Base-by-base conservation (phyloP, 2,888 invertebrate genomes). In the Eudasyphora cyanicolor region DNA sequence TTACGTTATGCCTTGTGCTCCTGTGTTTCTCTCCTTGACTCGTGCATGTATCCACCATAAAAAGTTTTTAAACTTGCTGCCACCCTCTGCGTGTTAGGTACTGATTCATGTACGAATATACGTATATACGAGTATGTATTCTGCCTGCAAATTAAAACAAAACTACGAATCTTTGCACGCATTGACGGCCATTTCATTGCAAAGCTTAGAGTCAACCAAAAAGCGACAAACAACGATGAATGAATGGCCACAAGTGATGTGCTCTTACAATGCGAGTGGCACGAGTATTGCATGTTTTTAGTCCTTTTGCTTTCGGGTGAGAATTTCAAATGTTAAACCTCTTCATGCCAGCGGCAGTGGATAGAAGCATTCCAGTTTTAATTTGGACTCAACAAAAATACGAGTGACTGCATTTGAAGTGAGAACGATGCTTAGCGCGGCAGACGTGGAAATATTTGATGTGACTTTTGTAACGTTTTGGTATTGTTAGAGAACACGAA, bases 1-100 rank as follows among this genome's bases (percentile, higher is more conserved):
- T n/a, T n/a, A n/a, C n/a, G n/a, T 73, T 74, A 62, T 57, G 60
- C 29, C 54, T 19, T 6, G 51, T 62, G 54, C 24, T 27, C 19
- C n/a, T n/a, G n/a, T n/a, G n/a, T n/a, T n/a, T 49, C 49, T 57
- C 19, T 7, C 4, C 45, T 5, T 45, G 45, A n/a, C n/a, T 45
- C 45, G 14, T 6, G 14, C 45, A 2, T n/a, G n/a, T n/a, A 14
- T 45, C 2, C n/a, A 45, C n/a, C 45, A n/a, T n/a, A 8, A 38
- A 32, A 8, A 8, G 32, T 6, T 32, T 32, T 4, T 32, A 8
- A 32, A 32, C 32, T 32, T 32, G 5, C 32, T 6, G 4, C 32
- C 32, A 32, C 32, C 32, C 32, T 32, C 32, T n/a, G 32, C 4
- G 32, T 32, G 32, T 32, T n/a, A n/a, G n/a, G n/a, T n/a, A 38